Conservation (phyloP, 2,888 invertebrate genomes). For the Siphlonurus alternatus region DNA sequence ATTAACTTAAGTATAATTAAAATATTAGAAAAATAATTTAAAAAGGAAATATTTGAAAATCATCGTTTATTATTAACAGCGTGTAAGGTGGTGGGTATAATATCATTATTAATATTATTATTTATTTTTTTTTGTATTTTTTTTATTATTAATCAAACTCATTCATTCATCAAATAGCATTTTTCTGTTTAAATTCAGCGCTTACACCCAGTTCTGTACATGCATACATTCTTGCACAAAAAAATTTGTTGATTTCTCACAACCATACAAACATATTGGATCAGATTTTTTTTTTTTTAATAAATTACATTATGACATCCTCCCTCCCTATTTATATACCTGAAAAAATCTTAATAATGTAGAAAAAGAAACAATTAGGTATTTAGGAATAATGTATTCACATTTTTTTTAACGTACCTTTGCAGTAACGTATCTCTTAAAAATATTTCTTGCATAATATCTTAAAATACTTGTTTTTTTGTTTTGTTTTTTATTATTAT, state of each 20-base stretch:
- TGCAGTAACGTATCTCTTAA: no score
- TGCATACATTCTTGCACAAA: neutral
- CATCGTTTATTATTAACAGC: slow-evolving; percentile 17
- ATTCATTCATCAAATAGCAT: neutral
- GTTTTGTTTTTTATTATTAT: no score
- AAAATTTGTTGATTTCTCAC: neutral
- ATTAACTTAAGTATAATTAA: no score
- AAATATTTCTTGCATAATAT: no score
- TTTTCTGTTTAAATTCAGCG: neutral
- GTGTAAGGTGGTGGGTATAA: slow-evolving; percentile 16
- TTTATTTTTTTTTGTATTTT: slow-evolving; percentile 20
- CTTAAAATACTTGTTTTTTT: no score
- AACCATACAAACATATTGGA: neutral
- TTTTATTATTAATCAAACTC: slow-evolving; percentile 4
- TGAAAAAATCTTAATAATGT: no score
- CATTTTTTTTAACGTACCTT: no score
- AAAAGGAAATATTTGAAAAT: slow-evolving; percentile 12
- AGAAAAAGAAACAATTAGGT: no score
- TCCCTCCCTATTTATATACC: no score
- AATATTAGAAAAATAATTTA: no score
- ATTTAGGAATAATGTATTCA: no score
- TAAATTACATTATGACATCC: neutral
- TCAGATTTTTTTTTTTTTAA: neutral
- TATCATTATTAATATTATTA: slow-evolving; percentile 15
- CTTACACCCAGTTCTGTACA: neutral